phyloP scores from a whole-genome alignment of 1,140 invertebrate species.

The Euwallacea fornicatus region DNA sequence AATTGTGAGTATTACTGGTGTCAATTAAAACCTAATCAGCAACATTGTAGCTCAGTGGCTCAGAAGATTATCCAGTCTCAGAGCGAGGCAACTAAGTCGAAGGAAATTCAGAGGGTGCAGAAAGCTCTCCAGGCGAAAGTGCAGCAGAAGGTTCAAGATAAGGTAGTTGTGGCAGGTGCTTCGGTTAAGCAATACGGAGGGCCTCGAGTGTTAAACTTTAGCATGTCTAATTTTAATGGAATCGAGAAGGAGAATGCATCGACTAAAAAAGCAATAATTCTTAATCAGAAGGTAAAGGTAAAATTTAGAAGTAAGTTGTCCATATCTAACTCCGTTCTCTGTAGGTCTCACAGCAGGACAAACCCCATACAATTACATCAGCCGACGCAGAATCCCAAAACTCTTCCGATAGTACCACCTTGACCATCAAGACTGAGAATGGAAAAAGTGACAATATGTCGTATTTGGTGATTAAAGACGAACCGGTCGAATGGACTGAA shows the following conservation, averaged over 20 bases:
- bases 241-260: constrained; percentile 30
- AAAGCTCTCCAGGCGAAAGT: constrained; percentile 4
- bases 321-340: constrained; percentile 21
- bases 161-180: constrained; percentile 3
- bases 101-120: constrained; percentile 13
- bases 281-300: constrained; percentile 32
- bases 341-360: constrained; percentile 25
- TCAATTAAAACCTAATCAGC: background rate
- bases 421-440: constrained; percentile 36
- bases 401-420: constrained; percentile 37
- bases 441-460: constrained; percentile 49
- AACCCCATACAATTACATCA: constrained; percentile 39
- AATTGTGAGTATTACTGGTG: background rate
- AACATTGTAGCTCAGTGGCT: constrained; percentile 4
- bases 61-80: constrained; percentile 25
- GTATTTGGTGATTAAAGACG: constrained; percentile 59
- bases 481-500: constrained; percentile 58
- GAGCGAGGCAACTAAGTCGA: constrained; percentile 10
- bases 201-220: constrained; percentile 40
- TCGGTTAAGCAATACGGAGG: constrained; percentile 27
- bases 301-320: constrained; percentile 9
- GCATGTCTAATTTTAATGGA: constrained; percentile 34
- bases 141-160: constrained; percentile 16
- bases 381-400: constrained; percentile 32
- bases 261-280: constrained; percentile 17